Base-by-base conservation (phyloP, 2,888 invertebrate genomes). In the Latrodectus elegans region DNA sequence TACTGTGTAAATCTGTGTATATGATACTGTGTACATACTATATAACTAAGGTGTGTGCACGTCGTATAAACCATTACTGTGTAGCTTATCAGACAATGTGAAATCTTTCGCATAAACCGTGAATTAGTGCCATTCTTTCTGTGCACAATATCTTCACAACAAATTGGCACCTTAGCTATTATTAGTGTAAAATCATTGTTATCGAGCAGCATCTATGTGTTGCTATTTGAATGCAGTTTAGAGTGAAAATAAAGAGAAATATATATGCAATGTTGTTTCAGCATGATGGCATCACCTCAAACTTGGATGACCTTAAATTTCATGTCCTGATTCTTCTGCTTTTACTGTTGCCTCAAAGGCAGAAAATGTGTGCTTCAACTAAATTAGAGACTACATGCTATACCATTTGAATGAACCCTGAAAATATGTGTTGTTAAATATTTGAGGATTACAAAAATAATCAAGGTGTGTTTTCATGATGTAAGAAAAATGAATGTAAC, bases 251-350 rank as follows among this genome's bases (percentile, higher is more conserved):
- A 8, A 11, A n/a, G 14, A 60, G 15, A 60, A 60, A 60, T 60
- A 60, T n/a, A 60, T 38, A 9, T n/a, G 60, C 14, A 60, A n/a
- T n/a, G n/a, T n/a, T 60, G 60, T 60, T 60, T 60, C 11, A n/a
- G n/a, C 15, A 60, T 60, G 14, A 60, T n/a, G 8, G 60, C 60
- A n/a, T 60, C 8, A 60, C 10, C 60, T 68, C 17, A 68, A 68
- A 68, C 26, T 17, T 68, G 67, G 12, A 38, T 76, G 76, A 79
- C 71, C 78, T 79, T 79, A 79, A 79, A 79, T 79, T 79, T 79
- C 78, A 79, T 79, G 78, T 79, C 64, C 17, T 12, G 53, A 17
- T 52, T 73, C 17, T 17, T 52, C n/a, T 12, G 73, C 73, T 17
- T 73, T 49, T 17, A 52, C 22, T 14, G 10, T 2, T 68, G 49